phyloP scores from a whole-genome alignment of 2,888 invertebrate genomes.

The Callinectes sapidus region DNA sequence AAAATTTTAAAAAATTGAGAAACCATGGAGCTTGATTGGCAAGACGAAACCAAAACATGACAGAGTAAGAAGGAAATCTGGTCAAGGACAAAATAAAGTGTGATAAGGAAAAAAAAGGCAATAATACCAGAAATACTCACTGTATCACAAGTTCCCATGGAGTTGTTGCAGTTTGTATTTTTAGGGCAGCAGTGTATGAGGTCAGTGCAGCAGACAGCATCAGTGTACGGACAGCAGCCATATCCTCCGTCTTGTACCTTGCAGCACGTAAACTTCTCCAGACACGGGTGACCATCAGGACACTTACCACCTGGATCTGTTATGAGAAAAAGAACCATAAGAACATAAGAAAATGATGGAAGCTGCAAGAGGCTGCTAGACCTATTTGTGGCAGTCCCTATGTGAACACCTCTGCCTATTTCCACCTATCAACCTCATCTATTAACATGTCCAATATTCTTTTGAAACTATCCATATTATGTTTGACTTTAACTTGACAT shows the following conservation, averaged over 20 bases:
- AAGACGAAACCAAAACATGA: not conserved
- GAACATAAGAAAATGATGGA: too few relatives aligned
- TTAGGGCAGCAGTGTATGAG: conserved; percentile 61
- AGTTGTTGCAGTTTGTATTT: conserved; percentile 52
- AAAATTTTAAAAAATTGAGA: not conserved
- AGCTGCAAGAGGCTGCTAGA: too few relatives aligned
- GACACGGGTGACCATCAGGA: conserved; percentile 61
- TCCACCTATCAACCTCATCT: too few relatives aligned
- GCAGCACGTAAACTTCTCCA: conserved; percentile 53
- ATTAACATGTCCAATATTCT: too few relatives aligned
- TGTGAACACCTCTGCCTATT: too few relatives aligned
- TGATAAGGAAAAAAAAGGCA: not conserved
- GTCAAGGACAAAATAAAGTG: too few relatives aligned
- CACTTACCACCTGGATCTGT: conserved; percentile 54
- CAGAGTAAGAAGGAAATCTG: too few relatives aligned
- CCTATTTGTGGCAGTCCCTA: too few relatives aligned
- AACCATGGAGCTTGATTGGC: not conserved
- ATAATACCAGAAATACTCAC: conserved; percentile 18
- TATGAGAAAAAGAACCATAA: too few relatives aligned
- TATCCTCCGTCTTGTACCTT: conserved; percentile 39
- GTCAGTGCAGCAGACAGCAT: conserved; percentile 53
- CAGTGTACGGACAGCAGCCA: conserved; percentile 57
- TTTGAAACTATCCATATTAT: too few relatives aligned
- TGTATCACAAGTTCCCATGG: conserved; percentile 57
- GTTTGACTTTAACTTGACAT: too few relatives aligned